Conservation (phyloP, 2,888 invertebrate species). For the Spisula subtruncata region DNA sequence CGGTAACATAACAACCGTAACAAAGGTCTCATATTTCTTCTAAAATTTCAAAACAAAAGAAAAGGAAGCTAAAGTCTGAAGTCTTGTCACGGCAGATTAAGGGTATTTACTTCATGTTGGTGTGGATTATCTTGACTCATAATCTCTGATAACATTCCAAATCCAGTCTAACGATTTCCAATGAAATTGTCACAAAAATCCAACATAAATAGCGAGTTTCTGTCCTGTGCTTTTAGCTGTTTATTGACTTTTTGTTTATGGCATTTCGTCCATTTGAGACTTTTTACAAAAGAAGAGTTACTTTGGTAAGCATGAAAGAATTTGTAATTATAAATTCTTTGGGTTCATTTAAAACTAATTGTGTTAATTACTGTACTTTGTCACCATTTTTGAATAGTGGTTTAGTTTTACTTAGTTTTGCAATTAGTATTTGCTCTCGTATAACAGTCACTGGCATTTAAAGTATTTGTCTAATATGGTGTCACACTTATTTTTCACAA, state of each 20-base stretch:
- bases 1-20: neutral
- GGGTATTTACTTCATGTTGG: constrained; percentile 12
- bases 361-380: no score
- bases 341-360: no score
- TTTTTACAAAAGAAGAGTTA: no score
- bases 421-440: no score
- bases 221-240: neutral
- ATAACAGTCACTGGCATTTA: no score
- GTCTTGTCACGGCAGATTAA: neutral
- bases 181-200: neutral
- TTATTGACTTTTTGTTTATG: neutral
- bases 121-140: neutral
- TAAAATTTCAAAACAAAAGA: neutral
- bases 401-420: no score
- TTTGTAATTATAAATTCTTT: no score
- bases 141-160: constrained; percentile 11
- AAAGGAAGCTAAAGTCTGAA: constrained; percentile 22
- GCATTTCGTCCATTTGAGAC: neutral
- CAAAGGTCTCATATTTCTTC: constrained; percentile 9
- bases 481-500: no score
- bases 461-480: no score
- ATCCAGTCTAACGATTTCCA: neutral
- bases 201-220: neutral
- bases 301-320: no score
- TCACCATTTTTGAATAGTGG: no score